A percentile compares a stretch with the other conserved stretches of the same genome.
phyloP scores from a whole-genome alignment of 2,888 invertebrate genomes.

The Pemphredon lugubris region DNA sequence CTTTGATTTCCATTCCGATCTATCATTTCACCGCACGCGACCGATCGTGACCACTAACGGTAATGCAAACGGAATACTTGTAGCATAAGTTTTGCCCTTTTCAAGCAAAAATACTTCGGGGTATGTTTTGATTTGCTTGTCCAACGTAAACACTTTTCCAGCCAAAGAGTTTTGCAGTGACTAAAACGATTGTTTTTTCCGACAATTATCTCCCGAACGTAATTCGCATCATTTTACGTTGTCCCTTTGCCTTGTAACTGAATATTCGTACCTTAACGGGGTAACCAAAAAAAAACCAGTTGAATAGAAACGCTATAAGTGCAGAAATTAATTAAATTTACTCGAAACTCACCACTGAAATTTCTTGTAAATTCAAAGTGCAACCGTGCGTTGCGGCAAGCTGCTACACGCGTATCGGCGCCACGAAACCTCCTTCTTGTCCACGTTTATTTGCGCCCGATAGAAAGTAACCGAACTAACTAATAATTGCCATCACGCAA shows the following conservation, averaged over 20 bases:
- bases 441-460: not conserved
- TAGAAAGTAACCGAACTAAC: not conserved
- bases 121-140: no score
- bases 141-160: no score
- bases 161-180: no score
- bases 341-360: not conserved
- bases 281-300: no score
- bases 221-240: no score
- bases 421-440: not conserved
- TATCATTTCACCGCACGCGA: slow-evolving; percentile 1
- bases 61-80: not conserved
- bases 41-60: not conserved
- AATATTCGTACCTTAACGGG: no score
- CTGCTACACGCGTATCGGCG: not conserved
- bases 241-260: no score
- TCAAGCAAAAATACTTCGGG: no score
- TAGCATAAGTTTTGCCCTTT: not conserved
- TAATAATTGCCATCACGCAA: not conserved
- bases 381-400: not conserved
- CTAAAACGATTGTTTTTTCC: no score
- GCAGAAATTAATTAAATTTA: slow-evolving; percentile 15
- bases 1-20: slow-evolving; percentile 3
- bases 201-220: no score
- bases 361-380: slow-evolving; percentile 6
- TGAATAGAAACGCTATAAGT: no score